A percentile compares a stretch with the other conserved stretches of the same genome.
phyloP scores from a whole-genome alignment of 2,888 invertebrate genomes.

The Eilema caniola region DNA sequence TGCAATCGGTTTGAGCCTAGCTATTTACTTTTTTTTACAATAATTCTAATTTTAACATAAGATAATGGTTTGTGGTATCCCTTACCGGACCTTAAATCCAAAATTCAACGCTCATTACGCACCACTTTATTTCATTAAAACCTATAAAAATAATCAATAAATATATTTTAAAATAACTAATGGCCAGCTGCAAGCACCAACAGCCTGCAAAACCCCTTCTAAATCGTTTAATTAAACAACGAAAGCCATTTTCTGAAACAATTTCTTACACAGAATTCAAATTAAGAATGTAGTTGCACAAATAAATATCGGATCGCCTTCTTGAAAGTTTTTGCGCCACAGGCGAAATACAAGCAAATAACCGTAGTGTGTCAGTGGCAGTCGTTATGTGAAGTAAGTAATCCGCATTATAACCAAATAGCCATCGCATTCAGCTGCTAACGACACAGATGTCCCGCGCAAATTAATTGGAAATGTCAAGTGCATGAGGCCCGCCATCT shows the following conservation, averaged over 20 bases:
- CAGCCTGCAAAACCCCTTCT: constrained; percentile 15
- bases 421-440: constrained; percentile 81
- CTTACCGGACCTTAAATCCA: background rate
- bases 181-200: constrained; percentile 19
- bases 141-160: background rate
- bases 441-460: constrained; percentile 84
- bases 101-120: background rate
- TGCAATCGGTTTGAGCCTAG: no score
- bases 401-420: constrained; percentile 75
- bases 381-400: constrained; percentile 67
- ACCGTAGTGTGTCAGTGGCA: constrained; percentile 49
- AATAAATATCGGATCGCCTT: constrained; percentile 12
- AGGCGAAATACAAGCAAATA: constrained; percentile 40
- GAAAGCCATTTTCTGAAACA: constrained; percentile 12
- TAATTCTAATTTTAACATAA: no score
- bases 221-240: constrained; percentile 19
- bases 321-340: constrained; percentile 24
- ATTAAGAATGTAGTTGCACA: background rate
- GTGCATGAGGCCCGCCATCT: constrained; percentile 82
- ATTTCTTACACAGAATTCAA: background rate
- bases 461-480: constrained; percentile 87
- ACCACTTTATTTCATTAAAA: background rate
- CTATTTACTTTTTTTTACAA: no score
- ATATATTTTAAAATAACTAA: background rate
- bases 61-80: no score